Conservation (phyloP, 2,113 vertebrate species). For the Falco punctatus region DNA sequence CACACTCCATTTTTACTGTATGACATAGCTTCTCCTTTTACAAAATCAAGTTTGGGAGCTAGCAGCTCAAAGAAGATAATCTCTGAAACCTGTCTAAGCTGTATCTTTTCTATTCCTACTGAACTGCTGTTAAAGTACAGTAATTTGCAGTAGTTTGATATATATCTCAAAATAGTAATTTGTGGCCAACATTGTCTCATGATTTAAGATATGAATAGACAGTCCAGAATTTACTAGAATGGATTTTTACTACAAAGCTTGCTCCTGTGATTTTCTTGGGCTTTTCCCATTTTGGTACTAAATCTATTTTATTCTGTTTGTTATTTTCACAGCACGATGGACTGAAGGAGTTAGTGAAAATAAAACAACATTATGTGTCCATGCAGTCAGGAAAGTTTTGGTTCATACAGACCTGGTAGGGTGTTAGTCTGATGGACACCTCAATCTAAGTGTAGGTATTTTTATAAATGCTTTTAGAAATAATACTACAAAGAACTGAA, state of each 20-base stretch:
- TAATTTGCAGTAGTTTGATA: slow-evolving; percentile 37
- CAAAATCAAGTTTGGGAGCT: background rate
- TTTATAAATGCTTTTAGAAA: background rate
- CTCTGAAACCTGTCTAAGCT: background rate
- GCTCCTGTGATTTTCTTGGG: background rate
- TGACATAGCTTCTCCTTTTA: background rate
- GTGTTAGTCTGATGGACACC: background rate
- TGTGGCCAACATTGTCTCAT: background rate
- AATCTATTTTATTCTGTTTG: slow-evolving; percentile 33
- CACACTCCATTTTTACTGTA: background rate
- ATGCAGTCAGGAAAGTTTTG: background rate
- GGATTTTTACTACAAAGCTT: slow-evolving; percentile 5
- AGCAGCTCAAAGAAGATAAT: background rate
- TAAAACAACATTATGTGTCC: background rate
- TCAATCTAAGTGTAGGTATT: background rate
- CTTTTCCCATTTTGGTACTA: slow-evolving; percentile 31
- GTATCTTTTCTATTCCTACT: slow-evolving; percentile 2
- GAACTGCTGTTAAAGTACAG: slow-evolving; percentile 25
- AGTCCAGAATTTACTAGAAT: slow-evolving; percentile 8
- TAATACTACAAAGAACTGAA: background rate
- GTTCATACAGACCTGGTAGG: background rate
- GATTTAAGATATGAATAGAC: background rate
- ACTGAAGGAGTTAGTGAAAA: slow-evolving; percentile 41
- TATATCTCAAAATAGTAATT: slow-evolving; percentile 18
- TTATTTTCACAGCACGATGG: slow-evolving; percentile 28